These are phyloP conservation scores for Conchocele bisecta DNA, from an alignment of 2,888 invertebrate genomes.

Conservation along the genomic window DNA sequence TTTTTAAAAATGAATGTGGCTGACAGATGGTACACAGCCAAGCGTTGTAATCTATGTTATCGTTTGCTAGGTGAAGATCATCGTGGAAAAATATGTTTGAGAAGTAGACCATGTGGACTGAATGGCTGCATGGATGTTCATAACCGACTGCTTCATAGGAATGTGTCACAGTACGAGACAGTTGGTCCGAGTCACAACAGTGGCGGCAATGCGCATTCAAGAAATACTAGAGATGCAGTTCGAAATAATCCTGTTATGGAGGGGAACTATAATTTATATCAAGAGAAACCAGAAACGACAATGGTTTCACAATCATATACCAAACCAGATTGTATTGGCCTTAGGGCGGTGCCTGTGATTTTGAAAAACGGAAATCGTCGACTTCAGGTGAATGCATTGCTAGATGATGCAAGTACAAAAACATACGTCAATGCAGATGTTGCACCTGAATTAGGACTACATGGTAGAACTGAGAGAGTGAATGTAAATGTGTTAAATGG, in stretches of 20 bases:
- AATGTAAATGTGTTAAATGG: conserved; percentile 29
- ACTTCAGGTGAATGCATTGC: conserved; percentile 40
- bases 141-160: conserved; percentile 4
- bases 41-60: neutral
- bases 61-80: conserved; percentile 1
- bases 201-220: neutral
- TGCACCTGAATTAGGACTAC: conserved; percentile 31
- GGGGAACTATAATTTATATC: neutral
- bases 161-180: neutral
- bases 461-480: conserved; percentile 11
- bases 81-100: conserved; percentile 3
- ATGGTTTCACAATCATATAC: neutral
- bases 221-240: neutral
- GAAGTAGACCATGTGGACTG: neutral
- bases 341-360: conserved; percentile 52
- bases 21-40: conserved; percentile 14
- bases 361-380: conserved; percentile 13
- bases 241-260: conserved; percentile 1
- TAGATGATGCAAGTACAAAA: conserved; percentile 51
- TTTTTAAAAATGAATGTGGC: neutral
- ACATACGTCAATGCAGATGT: conserved; percentile 41
- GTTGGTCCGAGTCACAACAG: neutral
- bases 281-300: neutral
- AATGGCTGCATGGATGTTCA: conserved; percentile 5
- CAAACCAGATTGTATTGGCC: conserved; percentile 13